A percentile compares a stretch with the other conserved stretches of the same genome.
Evolutionary conservation across 1,140 invertebrate genomes (phyloP).

Genomic region (Drosophila gunungcola): DNA sequence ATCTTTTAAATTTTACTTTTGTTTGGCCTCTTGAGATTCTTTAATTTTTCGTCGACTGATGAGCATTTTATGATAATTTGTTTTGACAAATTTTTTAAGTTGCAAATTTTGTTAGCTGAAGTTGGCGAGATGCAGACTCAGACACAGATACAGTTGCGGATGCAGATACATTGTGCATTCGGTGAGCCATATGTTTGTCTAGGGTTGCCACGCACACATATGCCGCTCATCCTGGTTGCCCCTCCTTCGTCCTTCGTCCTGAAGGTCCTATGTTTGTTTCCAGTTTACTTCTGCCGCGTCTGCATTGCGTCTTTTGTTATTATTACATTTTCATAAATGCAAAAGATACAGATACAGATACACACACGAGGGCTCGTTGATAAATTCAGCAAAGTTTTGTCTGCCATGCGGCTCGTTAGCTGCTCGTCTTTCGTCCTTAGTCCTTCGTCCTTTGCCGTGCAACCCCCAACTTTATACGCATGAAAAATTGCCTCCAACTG

Average conservation of each 20-base stretch:
- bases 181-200: constrained; percentile 65
- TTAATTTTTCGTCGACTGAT: constrained; percentile 38
- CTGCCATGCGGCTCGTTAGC: constrained; percentile 78
- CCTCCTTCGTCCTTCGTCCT: constrained; percentile 5
- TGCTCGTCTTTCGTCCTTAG: constrained; percentile 5
- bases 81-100: constrained; percentile 77
- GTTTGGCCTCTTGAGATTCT: constrained; percentile 15
- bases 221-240: constrained; percentile 8
- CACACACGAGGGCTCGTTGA: constrained; percentile 53
- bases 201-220: constrained; percentile 44
- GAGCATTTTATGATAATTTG: constrained; percentile 76
- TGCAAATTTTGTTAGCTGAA: constrained; percentile 50
- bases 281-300: constrained; percentile 62
- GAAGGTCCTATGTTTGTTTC: constrained; percentile 38
- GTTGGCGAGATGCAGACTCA: constrained; percentile 7
- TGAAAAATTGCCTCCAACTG: constrained; percentile 73
- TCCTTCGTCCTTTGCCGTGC: constrained; percentile 23
- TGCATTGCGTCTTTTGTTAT: constrained; percentile 82
- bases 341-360: constrained; percentile 44
- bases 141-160: constrained; percentile 15
- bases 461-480: constrained; percentile 57
- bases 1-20: constrained; percentile 14
- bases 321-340: constrained; percentile 83
- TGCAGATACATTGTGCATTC: constrained; percentile 55
- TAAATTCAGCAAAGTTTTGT: constrained; percentile 81